A percentile compares a stretch with the other conserved stretches of the same genome.
Conservation (phyloP, 2,113 vertebrate species). For the Alces alces region DNA sequence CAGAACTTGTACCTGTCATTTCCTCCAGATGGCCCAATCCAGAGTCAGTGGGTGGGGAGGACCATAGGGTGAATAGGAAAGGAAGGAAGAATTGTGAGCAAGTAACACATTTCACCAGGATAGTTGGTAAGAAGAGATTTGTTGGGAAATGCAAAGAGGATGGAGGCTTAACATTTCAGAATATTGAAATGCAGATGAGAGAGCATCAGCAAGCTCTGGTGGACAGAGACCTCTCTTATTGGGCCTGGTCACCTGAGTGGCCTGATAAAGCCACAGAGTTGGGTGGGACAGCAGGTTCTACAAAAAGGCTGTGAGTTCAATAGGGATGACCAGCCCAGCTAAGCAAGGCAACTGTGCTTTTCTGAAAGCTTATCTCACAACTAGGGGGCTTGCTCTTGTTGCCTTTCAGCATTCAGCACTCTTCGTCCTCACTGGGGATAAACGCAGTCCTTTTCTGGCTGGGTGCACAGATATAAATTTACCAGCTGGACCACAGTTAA, state of each 20-base stretch:
- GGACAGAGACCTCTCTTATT: background rate
- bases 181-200: background rate
- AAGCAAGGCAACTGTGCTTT: background rate
- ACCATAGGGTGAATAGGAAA: background rate
- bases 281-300: background rate
- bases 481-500: slow-evolving; percentile 39
- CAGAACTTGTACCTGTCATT: background rate
- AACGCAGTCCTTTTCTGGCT: slow-evolving; percentile 43
- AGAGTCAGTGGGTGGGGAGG: background rate
- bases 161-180: background rate
- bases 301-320: background rate
- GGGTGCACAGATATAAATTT: slow-evolving; percentile 55
- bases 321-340: background rate
- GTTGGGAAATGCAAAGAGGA: background rate
- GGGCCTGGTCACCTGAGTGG: background rate
- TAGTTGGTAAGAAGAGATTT: background rate
- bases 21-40: background rate
- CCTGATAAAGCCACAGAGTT: background rate
- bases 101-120: background rate
- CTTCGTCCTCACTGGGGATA: background rate
- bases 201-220: background rate
- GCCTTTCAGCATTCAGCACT: background rate
- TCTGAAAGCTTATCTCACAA: background rate
- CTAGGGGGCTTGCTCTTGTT: background rate
- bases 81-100: background rate